A percentile compares a stretch with the other conserved stretches of the same genome.
Conservation (phyloP, 1,140 invertebrate species). For the Planococcus citri region DNA sequence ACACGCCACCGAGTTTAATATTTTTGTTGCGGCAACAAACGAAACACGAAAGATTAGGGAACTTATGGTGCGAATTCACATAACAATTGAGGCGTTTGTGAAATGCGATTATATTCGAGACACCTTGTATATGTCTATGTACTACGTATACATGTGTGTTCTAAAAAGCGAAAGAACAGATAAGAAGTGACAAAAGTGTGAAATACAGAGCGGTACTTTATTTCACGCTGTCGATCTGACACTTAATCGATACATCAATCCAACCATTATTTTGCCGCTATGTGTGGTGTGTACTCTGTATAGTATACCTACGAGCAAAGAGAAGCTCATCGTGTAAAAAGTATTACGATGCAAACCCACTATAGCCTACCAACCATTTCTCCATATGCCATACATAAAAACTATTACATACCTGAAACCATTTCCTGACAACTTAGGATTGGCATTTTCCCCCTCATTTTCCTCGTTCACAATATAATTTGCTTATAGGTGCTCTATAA, state of each 20-base stretch:
- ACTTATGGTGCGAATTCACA: no score
- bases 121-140: no score
- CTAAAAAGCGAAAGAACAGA: conserved; percentile 10
- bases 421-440: conserved; percentile 12
- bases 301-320: background rate
- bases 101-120: no score
- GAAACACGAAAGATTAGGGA: no score
- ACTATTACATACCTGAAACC: conserved; percentile 1
- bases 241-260: conserved; percentile 18
- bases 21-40: no score
- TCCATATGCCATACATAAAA: background rate
- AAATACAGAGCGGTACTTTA: conserved; percentile 6
- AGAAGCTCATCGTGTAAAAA: conserved; percentile 6
- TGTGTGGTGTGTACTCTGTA: no score
- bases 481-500: no score
- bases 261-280: background rate
- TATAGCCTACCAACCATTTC: background rate
- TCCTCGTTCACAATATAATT: background rate
- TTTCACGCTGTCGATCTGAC: conserved; percentile 11
- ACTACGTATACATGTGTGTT: no score
- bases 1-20: no score
- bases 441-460: background rate
- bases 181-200: conserved; percentile 18
- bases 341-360: conserved; percentile 6
- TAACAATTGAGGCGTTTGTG: no score